Evolutionary conservation across 2,888 invertebrate genomes (phyloP).

Genomic region (Leptopilina drosophilae): DNA sequence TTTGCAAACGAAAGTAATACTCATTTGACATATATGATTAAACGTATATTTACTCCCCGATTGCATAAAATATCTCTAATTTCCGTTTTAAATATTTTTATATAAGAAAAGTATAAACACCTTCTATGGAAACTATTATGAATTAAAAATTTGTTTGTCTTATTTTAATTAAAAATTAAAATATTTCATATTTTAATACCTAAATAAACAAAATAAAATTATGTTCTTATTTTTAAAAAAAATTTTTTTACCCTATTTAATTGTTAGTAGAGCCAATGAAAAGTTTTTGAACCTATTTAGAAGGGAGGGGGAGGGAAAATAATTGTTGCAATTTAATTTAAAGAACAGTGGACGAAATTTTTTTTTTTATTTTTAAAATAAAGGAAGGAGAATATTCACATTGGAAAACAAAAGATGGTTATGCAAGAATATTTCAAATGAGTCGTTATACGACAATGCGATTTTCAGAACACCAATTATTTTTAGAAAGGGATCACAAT

Average conservation of each 20-base stretch:
- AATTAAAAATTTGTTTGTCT: too few species aligned
- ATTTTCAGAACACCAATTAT: constrained; percentile 55
- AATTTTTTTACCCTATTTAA: too few species aligned
- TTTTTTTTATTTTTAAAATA: neutral
- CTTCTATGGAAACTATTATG: neutral
- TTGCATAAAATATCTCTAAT: neutral
- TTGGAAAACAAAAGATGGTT: constrained; percentile 20
- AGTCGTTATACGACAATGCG: constrained; percentile 49
- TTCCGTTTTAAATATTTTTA: neutral
- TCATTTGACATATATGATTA: neutral
- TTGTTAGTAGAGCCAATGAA: neutral
- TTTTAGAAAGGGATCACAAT: constrained; percentile 58
- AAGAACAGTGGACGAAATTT: too few species aligned
- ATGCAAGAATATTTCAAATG: constrained; percentile 16
- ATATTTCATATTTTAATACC: too few species aligned
- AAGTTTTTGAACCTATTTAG: too few species aligned
- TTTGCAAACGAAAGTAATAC: neutral
- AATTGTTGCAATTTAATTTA: too few species aligned
- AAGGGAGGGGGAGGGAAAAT: too few species aligned
- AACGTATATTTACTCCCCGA: neutral
- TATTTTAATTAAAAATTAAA: too few species aligned
- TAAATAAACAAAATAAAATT: too few species aligned
- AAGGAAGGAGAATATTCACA: neutral
- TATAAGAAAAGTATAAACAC: neutral
- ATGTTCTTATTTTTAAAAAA: too few species aligned